Base-by-base conservation (phyloP, 2,888 invertebrate species). In the Cactoblastis cactorum region DNA sequence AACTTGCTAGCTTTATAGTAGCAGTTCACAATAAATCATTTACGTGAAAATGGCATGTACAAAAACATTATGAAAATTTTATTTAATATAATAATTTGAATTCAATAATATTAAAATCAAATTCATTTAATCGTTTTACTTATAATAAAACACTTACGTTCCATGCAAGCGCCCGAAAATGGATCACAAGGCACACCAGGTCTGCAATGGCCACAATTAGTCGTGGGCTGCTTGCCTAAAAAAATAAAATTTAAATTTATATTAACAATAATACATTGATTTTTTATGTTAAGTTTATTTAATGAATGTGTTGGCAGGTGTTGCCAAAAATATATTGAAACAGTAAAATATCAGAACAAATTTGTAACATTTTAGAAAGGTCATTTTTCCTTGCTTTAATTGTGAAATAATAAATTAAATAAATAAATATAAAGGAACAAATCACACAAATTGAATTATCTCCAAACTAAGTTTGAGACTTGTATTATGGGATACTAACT, bases 141-240 rank as follows among this genome's bases (percentile, higher is more conserved):
- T n/a, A 33, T 17, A 35, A 45, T 39, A 61, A 41, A 50, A 45
- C 62, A 87, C 93, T 91, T 92, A 96, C 96, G 95, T 92, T 94
- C 94, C 74, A 95, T 93, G 81, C 96, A 96, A 58, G 94, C 95
- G 19, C 95, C 95, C 3, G 95, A 95, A 50, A 93, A 91, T 17
- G 94, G 94, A 77, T 96, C 94, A 69, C 96, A 96, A 28, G 92
- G 91, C 45, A 93, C 92, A 56, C 95, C 96, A 32, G 94, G 93
- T 51, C 95, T 94, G 73, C 96, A 96, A 65, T 96, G 95, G 57
- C 92, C 92, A 73, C 95, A 95, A 61, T 92, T 93, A 6, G 78
- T 69, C 22, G 73, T 61, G 9, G 78, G 77, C 46, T 71, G 75
- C 48, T 73, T 73, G 55, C 65, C 76, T 71, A 55, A 18, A 60